phyloP scores from a whole-genome alignment of 2,797 vertebrate species.

The Tapera naevia region DNA sequence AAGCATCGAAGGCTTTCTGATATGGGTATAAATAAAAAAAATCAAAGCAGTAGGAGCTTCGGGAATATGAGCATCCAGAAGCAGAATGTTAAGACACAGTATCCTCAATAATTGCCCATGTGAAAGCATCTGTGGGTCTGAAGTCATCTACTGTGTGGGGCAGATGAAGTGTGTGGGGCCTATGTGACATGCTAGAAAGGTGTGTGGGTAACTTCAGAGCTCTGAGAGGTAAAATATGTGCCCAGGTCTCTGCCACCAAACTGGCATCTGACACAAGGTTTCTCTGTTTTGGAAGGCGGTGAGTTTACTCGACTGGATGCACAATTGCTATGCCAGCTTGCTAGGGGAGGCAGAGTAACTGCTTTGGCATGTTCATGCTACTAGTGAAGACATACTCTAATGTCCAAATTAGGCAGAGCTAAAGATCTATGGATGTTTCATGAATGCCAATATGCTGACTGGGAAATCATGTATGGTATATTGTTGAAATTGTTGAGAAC shows the following conservation, averaged over 20 bases:
- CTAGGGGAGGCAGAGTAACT: background rate
- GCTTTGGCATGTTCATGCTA: background rate
- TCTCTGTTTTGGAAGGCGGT: background rate
- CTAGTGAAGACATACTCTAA: background rate
- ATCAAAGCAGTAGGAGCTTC: background rate
- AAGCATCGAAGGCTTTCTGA: background rate
- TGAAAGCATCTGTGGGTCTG: background rate
- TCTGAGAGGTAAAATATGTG: background rate
- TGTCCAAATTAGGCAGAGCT: background rate
- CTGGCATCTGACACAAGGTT: background rate
- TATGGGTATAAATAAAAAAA: background rate
- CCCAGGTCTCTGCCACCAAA: background rate
- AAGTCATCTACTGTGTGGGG: background rate
- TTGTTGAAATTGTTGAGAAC: background rate
- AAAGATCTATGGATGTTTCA: background rate
- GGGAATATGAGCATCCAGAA: background rate
- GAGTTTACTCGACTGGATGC: background rate
- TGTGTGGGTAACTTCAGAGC: background rate
- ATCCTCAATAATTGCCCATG: background rate
- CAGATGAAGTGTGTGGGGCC: background rate
- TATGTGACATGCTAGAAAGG: background rate
- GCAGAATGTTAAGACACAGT: background rate
- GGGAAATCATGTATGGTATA: background rate
- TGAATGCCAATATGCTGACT: background rate
- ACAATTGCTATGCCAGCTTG: background rate